Evolutionary conservation across 92 coral and sea anemone genomes (phyloP).

Genomic region (Zoanthus solanderi): DNA sequence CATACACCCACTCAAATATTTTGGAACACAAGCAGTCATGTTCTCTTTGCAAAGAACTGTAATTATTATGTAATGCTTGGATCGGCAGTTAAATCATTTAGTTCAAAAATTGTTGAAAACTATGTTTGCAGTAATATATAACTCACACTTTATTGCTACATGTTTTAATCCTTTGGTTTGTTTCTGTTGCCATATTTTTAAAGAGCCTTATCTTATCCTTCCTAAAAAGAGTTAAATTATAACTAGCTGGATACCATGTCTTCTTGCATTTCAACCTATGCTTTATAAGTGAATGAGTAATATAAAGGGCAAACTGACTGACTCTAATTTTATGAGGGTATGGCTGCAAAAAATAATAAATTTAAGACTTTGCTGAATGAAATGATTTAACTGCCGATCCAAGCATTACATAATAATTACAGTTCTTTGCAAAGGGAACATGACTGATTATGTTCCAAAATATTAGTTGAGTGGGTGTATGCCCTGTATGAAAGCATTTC

Average conservation of each 20-base stretch:
- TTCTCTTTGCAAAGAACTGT: not conserved
- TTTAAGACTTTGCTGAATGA: no score
- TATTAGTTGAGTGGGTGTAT: no score
- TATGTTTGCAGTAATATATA: slow-evolving; percentile 1
- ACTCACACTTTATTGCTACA: slow-evolving; percentile 1
- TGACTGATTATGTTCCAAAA: not conserved
- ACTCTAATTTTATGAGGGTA: not conserved
- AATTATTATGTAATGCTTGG: not conserved
- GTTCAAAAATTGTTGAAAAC: not conserved
- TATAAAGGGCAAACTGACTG: not conserved
- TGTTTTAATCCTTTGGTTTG: not conserved
- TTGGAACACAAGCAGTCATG: not conserved
- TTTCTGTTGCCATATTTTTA: not conserved
- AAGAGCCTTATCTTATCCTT: not conserved
- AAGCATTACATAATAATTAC: not conserved
- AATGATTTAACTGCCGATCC: not conserved
- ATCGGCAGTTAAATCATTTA: not conserved
- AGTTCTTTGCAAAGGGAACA: not conserved
- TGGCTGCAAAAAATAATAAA: not conserved
- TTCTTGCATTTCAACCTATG: not conserved
- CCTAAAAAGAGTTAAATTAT: not conserved
- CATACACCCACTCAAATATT: no score
- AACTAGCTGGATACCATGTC: not conserved
- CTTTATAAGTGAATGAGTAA: not conserved
- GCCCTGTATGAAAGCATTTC: no score